A percentile compares a stretch with the other conserved stretches of the same genome.
These are phyloP conservation scores for Perognathus longimembris DNA, from an alignment of 2,113 vertebrate species.

Conservation along the genomic window DNA sequence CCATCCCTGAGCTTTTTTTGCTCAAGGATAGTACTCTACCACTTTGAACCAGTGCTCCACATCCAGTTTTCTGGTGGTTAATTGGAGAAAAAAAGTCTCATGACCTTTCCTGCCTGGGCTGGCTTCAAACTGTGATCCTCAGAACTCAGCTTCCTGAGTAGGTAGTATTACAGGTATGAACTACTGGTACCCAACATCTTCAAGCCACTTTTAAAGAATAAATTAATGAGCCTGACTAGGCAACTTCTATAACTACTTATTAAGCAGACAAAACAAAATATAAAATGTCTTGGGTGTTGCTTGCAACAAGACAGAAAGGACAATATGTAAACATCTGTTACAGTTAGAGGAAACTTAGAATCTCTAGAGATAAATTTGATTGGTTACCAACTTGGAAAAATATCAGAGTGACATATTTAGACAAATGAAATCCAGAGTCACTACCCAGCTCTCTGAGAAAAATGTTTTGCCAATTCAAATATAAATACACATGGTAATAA, in stretches of 20 bases:
- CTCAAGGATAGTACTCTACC: too few relatives aligned
- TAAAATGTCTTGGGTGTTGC: constrained; percentile 62
- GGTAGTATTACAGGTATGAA: too few relatives aligned
- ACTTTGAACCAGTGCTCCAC: too few relatives aligned
- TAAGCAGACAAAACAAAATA: constrained; percentile 74
- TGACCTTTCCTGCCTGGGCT: too few relatives aligned
- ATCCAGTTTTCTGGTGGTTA: too few relatives aligned
- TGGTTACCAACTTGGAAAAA: constrained; percentile 84
- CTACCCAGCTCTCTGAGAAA: constrained; percentile 82
- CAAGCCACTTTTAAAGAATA: constrained; percentile 72
- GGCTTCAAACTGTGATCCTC: too few relatives aligned
- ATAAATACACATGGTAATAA: constrained; percentile 85
- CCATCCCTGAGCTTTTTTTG: too few relatives aligned
- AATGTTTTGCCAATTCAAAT: constrained; percentile 79
- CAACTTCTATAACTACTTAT: constrained; percentile 73
- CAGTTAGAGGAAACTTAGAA: constrained; percentile 80
- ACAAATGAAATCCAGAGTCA: constrained; percentile 85
- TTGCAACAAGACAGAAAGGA: constrained; percentile 74
- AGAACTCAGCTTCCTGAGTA: too few relatives aligned
- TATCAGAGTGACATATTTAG: constrained; percentile 79
- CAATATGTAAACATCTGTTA: constrained; percentile 79
- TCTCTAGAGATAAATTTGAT: constrained; percentile 80
- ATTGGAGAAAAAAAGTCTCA: too few relatives aligned
- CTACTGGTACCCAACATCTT: too few relatives aligned
- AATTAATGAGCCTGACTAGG: background rate